Conservation (phyloP, 1,140 invertebrate genomes). For the Adoxophyes honmai region DNA sequence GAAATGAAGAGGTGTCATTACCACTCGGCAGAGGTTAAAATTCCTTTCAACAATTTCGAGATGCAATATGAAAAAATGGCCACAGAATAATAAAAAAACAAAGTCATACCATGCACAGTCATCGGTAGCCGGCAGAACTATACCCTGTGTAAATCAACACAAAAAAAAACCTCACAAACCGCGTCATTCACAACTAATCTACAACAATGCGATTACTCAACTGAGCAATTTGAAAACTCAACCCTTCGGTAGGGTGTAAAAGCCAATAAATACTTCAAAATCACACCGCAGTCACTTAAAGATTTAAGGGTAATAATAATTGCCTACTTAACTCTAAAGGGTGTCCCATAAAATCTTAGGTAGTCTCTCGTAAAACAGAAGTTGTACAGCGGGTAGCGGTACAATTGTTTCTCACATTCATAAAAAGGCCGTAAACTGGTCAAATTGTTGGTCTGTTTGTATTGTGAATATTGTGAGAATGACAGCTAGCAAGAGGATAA, state of each 20-base stretch:
- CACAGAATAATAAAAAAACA: too few relatives aligned
- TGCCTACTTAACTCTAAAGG: not conserved
- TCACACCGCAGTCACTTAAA: not conserved
- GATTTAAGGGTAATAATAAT: conserved; percentile 10
- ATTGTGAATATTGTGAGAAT: not conserved
- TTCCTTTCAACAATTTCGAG: too few relatives aligned
- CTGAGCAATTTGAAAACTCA: too few relatives aligned
- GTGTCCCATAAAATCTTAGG: not conserved
- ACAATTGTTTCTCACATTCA: conserved; percentile 56
- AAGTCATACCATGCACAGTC: too few relatives aligned
- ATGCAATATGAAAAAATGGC: too few relatives aligned
- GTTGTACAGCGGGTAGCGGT: not conserved
- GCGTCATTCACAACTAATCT: too few relatives aligned
- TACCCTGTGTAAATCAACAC: too few relatives aligned
- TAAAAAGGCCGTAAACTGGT: conserved; percentile 46
- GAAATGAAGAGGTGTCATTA: too few relatives aligned
- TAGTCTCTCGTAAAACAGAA: not conserved
- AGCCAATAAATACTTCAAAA: not conserved
- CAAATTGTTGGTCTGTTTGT: conserved; percentile 23
- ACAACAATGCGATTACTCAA: too few relatives aligned
- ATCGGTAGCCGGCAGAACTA: too few relatives aligned
- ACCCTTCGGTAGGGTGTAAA: not conserved
- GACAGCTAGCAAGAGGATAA: not conserved
- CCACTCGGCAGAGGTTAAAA: too few relatives aligned
- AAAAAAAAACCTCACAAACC: too few relatives aligned